Evolutionary conservation across 2,113 vertebrate genomes (phyloP).

Genomic region (Pimephales promelas): DNA sequence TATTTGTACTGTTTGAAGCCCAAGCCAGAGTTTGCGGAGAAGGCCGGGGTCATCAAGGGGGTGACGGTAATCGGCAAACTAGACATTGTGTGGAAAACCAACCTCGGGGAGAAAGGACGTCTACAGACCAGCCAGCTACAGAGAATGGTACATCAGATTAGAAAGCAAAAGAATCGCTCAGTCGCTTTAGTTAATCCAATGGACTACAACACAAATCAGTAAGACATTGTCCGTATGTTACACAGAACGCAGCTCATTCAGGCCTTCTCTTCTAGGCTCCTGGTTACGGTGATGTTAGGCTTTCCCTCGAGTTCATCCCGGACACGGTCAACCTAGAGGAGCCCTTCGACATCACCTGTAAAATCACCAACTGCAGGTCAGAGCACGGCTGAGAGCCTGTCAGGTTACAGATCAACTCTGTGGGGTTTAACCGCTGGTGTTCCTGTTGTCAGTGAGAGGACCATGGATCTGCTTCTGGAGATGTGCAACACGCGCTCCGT

Average conservation of each 20-base stretch:
- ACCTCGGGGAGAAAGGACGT: conserved; percentile 93
- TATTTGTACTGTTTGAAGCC: conserved; percentile 97
- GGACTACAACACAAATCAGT: no score
- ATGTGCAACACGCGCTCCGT: conserved; percentile 94
- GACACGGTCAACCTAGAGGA: conserved; percentile 96
- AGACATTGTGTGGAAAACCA: conserved; percentile 99
- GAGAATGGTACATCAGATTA: conserved; percentile 83
- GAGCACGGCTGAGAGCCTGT: no score
- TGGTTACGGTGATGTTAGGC: conserved; percentile 93
- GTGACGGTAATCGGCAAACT: conserved; percentile 97
- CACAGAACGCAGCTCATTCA: background rate
- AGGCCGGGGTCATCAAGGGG: conserved; percentile 96
- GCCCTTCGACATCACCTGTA: conserved; percentile 95
- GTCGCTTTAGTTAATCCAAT: no score
- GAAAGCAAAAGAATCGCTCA: no score
- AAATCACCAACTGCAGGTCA: conserved; percentile 99
- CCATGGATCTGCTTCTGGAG: conserved; percentile 96
- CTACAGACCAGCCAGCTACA: conserved; percentile 98
- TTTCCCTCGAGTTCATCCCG: conserved; percentile 94
- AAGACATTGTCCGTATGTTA: background rate
- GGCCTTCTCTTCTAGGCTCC: conserved; percentile 81
- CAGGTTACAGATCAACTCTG: background rate
- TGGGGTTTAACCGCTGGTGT: background rate
- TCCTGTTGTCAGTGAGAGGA: conserved; percentile 85
- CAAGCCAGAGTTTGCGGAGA: conserved; percentile 96